Evolutionary conservation across 2,797 vertebrate genomes (phyloP).

Genomic region (Crocidura indochinensis): DNA sequence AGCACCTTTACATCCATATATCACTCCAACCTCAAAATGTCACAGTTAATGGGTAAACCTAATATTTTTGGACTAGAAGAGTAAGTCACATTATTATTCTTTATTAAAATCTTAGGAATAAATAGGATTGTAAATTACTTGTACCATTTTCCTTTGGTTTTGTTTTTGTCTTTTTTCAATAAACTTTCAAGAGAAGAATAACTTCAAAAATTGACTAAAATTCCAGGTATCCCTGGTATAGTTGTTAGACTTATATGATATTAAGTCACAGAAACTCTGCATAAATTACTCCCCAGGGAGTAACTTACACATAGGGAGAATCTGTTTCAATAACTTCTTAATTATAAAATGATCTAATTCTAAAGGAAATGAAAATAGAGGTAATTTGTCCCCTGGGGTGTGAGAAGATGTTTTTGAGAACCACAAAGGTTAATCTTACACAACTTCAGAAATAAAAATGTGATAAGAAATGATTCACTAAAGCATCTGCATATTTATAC

Average conservation of each 20-base stretch:
- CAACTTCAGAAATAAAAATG: constrained; percentile 81
- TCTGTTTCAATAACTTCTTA: constrained; percentile 86
- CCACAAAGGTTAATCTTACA: constrained; percentile 83
- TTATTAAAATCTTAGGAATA: constrained; percentile 65
- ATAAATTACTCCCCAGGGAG: constrained; percentile 86
- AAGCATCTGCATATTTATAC: constrained; percentile 84
- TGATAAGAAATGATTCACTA: constrained; percentile 75
- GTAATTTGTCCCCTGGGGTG: constrained; percentile 83
- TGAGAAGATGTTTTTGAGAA: constrained; percentile 84
- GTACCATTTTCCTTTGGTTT: not conserved
- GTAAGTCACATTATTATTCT: not conserved
- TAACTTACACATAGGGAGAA: constrained; percentile 80
- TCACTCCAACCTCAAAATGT: not conserved
- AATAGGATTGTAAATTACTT: constrained; percentile 44
- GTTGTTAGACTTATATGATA: constrained; percentile 79
- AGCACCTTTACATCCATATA: no score
- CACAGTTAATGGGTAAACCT: constrained; percentile 11
- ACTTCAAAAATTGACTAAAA: constrained; percentile 71
- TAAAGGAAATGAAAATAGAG: constrained; percentile 87
- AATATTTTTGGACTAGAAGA: constrained; percentile 8
- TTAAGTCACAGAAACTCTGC: constrained; percentile 78
- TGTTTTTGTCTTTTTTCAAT: not conserved
- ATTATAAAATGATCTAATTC: constrained; percentile 87
- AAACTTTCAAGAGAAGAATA: constrained; percentile 57
- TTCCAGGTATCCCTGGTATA: constrained; percentile 69